phyloP scores from a whole-genome alignment of 2,113 vertebrate genomes.

The Ceuthmochares aereus region DNA sequence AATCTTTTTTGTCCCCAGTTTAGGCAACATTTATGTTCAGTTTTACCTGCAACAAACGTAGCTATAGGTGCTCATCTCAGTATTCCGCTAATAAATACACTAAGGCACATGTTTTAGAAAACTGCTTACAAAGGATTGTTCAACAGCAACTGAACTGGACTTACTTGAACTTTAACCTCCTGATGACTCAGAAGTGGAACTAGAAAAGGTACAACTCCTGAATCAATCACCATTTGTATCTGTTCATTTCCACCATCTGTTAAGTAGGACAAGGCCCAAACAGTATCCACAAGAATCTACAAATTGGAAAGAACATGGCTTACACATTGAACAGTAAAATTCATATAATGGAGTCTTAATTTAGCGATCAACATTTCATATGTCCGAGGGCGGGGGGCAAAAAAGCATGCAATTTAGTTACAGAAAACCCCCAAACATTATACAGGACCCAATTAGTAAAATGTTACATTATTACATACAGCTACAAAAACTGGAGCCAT shows the following conservation, averaged over 20 bases:
- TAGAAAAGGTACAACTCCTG: constrained; percentile 96
- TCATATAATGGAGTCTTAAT: not conserved
- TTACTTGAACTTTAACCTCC: constrained; percentile 99
- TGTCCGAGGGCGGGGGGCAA: not conserved
- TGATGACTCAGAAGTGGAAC: constrained; percentile 98
- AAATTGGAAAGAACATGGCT: constrained; percentile 6
- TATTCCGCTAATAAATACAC: not conserved
- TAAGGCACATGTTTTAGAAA: not conserved
- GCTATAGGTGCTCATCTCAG: not conserved
- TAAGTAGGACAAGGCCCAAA: constrained; percentile 98
- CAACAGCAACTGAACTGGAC: constrained; percentile 13
- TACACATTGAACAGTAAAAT: not conserved
- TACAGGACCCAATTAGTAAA: not conserved
- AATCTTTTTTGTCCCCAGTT: not conserved
- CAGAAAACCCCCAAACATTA: not conserved
- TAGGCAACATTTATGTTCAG: not conserved
- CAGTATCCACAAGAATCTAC: constrained; percentile 98
- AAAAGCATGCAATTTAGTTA: constrained; percentile 5
- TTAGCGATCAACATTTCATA: not conserved
- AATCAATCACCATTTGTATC: constrained; percentile 99
- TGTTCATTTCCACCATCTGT: constrained; percentile 98
- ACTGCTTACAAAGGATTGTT: not conserved
- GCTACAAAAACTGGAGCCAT: not conserved
- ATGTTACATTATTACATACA: not conserved
- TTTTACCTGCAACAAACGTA: not conserved